phyloP scores from a whole-genome alignment of 2,797 vertebrate genomes.

The Eremophila alpestris region DNA sequence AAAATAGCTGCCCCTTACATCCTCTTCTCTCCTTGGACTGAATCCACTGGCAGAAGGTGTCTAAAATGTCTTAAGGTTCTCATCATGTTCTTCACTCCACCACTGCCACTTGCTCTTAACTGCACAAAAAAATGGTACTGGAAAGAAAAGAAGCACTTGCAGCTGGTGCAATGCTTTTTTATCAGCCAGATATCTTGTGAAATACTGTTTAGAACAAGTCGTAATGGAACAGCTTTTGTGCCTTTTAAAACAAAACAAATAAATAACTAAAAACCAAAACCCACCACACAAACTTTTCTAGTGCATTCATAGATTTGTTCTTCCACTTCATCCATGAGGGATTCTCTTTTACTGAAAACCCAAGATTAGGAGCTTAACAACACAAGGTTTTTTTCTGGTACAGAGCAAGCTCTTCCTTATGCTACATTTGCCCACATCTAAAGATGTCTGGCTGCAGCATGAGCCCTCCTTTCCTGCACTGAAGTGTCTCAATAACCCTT shows the following conservation, averaged over 20 bases:
- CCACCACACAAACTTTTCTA: not conserved
- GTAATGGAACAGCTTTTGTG: not conserved
- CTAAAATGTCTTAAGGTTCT: not conserved
- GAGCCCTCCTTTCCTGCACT: not conserved
- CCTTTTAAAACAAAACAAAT: not conserved
- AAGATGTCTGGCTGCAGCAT: not conserved
- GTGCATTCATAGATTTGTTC: not conserved
- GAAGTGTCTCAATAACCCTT: not conserved
- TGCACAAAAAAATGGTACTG: not conserved
- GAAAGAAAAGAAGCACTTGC: not conserved
- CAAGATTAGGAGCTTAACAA: not conserved
- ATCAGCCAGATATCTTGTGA: not conserved
- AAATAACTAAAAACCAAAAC: not conserved
- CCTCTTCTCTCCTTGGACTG: not conserved
- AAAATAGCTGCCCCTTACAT: not conserved
- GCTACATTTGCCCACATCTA: not conserved
- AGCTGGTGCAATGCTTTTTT: not conserved
- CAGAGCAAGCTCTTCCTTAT: not conserved
- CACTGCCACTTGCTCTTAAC: not conserved
- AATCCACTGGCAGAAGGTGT: not conserved
- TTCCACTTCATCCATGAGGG: not conserved
- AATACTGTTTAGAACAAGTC: not conserved
- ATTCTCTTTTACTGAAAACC: not conserved
- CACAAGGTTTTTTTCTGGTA: not conserved
- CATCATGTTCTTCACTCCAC: not conserved